Evolutionary conservation across 2,888 invertebrate genomes (phyloP).

Genomic region (Byasa hedistus): DNA sequence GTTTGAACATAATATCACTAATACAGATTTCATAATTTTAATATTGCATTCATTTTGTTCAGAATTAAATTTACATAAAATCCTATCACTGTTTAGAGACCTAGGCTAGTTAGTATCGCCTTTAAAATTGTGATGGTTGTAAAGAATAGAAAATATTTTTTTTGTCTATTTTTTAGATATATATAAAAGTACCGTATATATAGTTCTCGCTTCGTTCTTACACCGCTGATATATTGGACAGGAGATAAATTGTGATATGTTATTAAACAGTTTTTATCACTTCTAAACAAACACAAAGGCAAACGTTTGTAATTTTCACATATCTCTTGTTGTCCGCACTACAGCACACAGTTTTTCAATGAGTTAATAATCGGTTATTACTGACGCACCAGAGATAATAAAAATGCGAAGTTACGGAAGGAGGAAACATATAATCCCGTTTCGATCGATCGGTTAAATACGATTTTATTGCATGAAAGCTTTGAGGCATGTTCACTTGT

Average conservation of each 20-base stretch:
- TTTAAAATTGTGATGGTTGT: background rate
- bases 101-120: too few relatives aligned
- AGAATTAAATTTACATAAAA: background rate
- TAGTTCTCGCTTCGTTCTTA: too few relatives aligned
- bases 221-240: background rate
- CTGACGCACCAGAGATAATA: conserved; percentile 55
- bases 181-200: too few relatives aligned
- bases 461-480: conserved; percentile 50
- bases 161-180: too few relatives aligned
- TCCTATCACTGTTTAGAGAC: background rate
- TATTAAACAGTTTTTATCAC: conserved; percentile 24
- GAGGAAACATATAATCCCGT: conserved; percentile 64
- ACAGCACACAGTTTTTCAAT: conserved; percentile 48
- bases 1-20: conserved; percentile 31
- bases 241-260: background rate
- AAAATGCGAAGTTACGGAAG: conserved; percentile 53
- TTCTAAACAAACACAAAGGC: conserved; percentile 25
- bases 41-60: conserved; percentile 28
- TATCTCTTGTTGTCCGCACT: conserved; percentile 47
- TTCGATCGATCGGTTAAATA: conserved; percentile 54
- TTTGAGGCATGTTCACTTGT: conserved; percentile 50
- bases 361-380: conserved; percentile 60
- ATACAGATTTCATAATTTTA: conserved; percentile 29
- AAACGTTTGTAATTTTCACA: conserved; percentile 47
- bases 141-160: background rate